Percentiles rank a stretch among this genome's conserved stretches.
phyloP scores from a whole-genome alignment of 2,888 invertebrate species.

The Trachelus stipa region DNA sequence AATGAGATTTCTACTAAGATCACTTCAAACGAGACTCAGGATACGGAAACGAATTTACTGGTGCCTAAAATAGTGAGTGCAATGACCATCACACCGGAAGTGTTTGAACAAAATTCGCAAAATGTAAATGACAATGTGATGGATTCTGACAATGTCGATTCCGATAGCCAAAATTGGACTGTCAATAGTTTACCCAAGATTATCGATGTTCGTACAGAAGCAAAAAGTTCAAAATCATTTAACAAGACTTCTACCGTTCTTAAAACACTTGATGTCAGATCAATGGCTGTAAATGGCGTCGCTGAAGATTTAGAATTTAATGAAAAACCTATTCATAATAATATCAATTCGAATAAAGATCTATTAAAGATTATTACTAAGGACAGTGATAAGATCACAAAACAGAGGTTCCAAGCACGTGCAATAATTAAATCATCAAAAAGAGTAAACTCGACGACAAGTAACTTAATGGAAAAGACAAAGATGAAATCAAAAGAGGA shows the following conservation, averaged over 20 bases:
- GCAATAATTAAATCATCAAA: neutral
- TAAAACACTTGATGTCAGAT: constrained; percentile 42
- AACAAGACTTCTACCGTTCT: constrained; percentile 12
- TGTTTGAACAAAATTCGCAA: constrained; percentile 43
- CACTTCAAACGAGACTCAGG: neutral
- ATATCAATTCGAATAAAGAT: neutral
- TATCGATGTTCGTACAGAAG: neutral
- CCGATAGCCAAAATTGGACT: constrained; percentile 18
- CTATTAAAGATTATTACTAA: neutral
- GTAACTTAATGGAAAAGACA: neutral
- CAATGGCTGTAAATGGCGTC: constrained; percentile 26
- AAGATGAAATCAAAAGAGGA: neutral
- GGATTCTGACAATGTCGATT: neutral
- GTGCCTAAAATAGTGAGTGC: constrained; percentile 51
- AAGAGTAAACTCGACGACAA: neutral
- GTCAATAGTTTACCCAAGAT: constrained; percentile 7
- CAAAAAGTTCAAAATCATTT: neutral
- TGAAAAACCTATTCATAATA: neutral
- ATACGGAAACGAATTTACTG: constrained; percentile 24
- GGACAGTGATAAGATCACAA: neutral
- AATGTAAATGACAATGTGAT: constrained; percentile 15
- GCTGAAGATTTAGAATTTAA: neutral
- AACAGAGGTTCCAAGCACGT: neutral
- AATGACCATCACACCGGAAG: constrained; percentile 47
- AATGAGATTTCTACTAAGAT: neutral